Evolutionary conservation across 2,888 invertebrate species (phyloP).

Genomic region (Spilosoma lubricipeda): DNA sequence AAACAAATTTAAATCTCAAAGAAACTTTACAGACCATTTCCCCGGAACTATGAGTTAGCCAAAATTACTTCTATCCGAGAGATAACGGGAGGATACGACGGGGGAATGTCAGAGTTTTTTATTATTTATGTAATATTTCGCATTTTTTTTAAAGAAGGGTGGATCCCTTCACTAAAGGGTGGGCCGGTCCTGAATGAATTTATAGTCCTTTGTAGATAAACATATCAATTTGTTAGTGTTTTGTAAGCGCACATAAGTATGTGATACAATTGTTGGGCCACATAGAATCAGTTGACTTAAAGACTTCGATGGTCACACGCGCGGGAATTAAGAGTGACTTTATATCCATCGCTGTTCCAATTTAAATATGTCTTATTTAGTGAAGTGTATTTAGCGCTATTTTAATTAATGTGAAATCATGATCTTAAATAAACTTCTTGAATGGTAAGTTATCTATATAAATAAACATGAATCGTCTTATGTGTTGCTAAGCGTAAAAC

Average conservation of each 20-base stretch:
- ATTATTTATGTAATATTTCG: constrained; percentile 85
- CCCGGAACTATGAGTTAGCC: constrained; percentile 79
- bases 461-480: too few relatives aligned
- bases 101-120: constrained; percentile 69
- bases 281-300: constrained; percentile 72
- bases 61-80: constrained; percentile 73
- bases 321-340: constrained; percentile 66
- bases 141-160: constrained; percentile 84
- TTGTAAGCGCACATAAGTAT: constrained; percentile 79
- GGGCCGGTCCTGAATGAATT: constrained; percentile 81
- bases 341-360: constrained; percentile 46
- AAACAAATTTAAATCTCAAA: constrained; percentile 72
- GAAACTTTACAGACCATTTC: constrained; percentile 80
- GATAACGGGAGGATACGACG: constrained; percentile 58
- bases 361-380: constrained; percentile 49
- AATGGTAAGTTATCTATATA: constrained; percentile 6
- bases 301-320: constrained; percentile 72
- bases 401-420: constrained; percentile 33
- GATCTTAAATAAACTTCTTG: constrained; percentile 21
- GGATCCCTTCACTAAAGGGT: constrained; percentile 84
- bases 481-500: too few relatives aligned
- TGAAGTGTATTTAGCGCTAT: constrained; percentile 34
- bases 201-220: constrained; percentile 85
- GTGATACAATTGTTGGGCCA: constrained; percentile 76
- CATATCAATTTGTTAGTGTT: constrained; percentile 86